phyloP scores from a whole-genome alignment of 2,113 vertebrate genomes.

The Myodes glareolus region DNA sequence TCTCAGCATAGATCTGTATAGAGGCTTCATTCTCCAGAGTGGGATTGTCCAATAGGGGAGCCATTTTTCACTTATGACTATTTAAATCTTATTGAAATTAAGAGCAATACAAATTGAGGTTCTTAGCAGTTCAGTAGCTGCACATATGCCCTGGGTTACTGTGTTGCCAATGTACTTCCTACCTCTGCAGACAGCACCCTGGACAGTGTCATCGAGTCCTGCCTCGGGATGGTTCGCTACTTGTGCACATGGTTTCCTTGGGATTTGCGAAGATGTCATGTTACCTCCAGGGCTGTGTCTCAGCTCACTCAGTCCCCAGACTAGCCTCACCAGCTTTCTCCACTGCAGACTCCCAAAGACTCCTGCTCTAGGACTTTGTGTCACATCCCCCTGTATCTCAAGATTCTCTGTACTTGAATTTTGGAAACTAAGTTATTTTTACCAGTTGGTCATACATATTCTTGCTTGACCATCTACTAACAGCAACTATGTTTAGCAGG shows the following conservation, averaged over 20 bases:
- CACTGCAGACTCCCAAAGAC: background rate
- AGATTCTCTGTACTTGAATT: background rate
- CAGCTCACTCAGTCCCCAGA: background rate
- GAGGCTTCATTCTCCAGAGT: background rate
- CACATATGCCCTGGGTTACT: background rate
- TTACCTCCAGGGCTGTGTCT: background rate
- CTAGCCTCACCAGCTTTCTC: background rate
- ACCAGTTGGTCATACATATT: background rate
- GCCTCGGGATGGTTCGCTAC: background rate
- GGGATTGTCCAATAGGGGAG: background rate
- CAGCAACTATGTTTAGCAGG: background rate
- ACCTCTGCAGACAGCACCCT: background rate
- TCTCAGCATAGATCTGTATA: background rate
- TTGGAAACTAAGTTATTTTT: slow-evolving; percentile 19
- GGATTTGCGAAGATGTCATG: background rate
- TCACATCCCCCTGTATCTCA: background rate
- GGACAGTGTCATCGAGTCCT: background rate
- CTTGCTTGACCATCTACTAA: slow-evolving; percentile 7
- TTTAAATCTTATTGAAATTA: background rate
- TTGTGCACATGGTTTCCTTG: background rate
- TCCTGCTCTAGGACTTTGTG: background rate
- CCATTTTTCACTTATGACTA: background rate
- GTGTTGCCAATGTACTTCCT: background rate
- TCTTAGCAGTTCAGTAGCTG: background rate
- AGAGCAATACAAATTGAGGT: background rate